Evolutionary conservation across 2,888 invertebrate genomes (phyloP).

Genomic region (Cryptops parisi): DNA sequence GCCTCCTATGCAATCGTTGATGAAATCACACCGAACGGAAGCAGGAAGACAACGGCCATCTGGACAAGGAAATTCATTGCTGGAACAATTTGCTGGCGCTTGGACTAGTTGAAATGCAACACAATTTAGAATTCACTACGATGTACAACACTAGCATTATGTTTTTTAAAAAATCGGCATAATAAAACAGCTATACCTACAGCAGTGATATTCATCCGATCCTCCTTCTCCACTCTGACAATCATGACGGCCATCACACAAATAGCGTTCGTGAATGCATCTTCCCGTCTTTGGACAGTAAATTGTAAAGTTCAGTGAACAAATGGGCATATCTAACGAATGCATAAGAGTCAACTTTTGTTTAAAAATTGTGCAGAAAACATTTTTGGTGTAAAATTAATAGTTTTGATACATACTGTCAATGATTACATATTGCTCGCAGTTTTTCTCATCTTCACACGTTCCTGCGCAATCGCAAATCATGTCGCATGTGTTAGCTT

Average conservation of each 20-base stretch:
- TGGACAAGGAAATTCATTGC: constrained; percentile 21
- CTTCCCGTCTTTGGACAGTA: constrained; percentile 23
- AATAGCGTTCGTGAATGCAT: constrained; percentile 30
- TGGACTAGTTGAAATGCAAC: neutral
- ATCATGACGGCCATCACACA: constrained; percentile 35
- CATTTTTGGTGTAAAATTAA: no score
- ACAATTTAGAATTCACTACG: neutral
- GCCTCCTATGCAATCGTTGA: constrained; percentile 32
- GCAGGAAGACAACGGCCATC: constrained; percentile 28
- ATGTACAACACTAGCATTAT: no score
- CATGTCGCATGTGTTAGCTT: constrained; percentile 35
- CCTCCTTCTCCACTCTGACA: constrained; percentile 32
- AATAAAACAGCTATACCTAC: constrained; percentile 21
- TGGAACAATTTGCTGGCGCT: neutral
- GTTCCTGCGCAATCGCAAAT: constrained; percentile 34
- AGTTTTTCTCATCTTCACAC: constrained; percentile 34
- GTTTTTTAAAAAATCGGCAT: neutral
- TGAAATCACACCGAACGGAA: constrained; percentile 28
- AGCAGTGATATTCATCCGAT: constrained; percentile 34
- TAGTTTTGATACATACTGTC: constrained; percentile 22
- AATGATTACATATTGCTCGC: constrained; percentile 24
- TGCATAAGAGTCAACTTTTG: neutral
- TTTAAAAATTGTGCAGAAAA: no score
- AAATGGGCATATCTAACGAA: constrained; percentile 7
- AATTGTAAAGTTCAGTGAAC: constrained; percentile 19